Evolutionary conservation across 1,140 invertebrate genomes (phyloP), one percentile per base, ranked within the genome.

Genomic region (Riptortus pedestris): DNA sequence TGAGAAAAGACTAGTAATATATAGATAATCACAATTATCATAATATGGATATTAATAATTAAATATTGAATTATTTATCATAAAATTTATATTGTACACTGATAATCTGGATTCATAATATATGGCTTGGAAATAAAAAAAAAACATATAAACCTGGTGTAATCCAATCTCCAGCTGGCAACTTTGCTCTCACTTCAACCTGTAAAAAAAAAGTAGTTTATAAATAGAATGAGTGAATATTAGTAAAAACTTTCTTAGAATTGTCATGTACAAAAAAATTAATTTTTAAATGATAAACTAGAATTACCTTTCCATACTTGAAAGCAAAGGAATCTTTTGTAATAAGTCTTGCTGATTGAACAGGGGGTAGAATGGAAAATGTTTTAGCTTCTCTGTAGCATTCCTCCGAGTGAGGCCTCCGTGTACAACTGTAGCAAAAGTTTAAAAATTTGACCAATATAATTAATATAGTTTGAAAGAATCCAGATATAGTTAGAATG

Each of bases 161-260:
- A 5, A 87, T 69, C 86, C 85, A 88, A 72, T 88, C 85, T 55
- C 85, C 85, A 24, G 75, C 71, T 0, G 85, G 85, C 75, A 87
- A 75, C 72, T 85, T 86, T 66, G 31, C 74, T 75, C 4, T 75
- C 67, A 16, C 51, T 24, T 1, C 2, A 55, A 55, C 24, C 51
- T 55, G 22, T 24, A 55, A 55, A 24, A 2, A 2, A 4, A 27
- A 55, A 55, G 1, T 24, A 24, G 14, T 2, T n/a, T 3, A n/a
- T 2, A 45, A 45, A 45, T n/a, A 45, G 20, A 45, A 45, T 45
- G 14, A 11, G 1, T 45, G 20, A 45, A 45, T n/a, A n/a, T n/a
- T n/a, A n/a, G n/a, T n/a, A n/a, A n/a, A n/a, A n/a, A n/a, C n/a
- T n/a, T n/a, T n/a, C n/a, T n/a, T n/a, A n/a, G n/a, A n/a, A n/a